A percentile compares a stretch with the other conserved stretches of the same genome.
Evolutionary conservation across 2,113 vertebrate genomes (phyloP).

Genomic region (Tretioscincus oriximinensis): DNA sequence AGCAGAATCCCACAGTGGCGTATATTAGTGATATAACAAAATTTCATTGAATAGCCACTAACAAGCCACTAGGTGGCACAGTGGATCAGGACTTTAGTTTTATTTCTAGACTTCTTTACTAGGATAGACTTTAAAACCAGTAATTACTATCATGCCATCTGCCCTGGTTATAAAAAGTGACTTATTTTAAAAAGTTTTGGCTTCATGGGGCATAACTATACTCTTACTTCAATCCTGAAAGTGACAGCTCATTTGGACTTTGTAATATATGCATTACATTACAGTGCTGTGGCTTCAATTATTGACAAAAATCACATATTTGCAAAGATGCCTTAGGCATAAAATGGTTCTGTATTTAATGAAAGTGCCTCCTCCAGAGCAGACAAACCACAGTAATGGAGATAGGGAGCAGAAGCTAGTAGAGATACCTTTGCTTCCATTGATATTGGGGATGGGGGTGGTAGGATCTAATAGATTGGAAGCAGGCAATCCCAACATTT

Average conservation of each 20-base stretch:
- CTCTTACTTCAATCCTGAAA: not conserved
- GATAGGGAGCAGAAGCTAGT: too few species aligned
- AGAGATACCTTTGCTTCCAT: too few species aligned
- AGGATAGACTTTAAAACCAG: not conserved
- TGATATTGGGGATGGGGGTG: too few species aligned
- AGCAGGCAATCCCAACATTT: too few species aligned
- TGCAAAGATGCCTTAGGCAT: too few species aligned
- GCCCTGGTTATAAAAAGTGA: not conserved
- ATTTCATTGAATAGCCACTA: not conserved
- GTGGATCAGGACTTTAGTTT: conserved; percentile 28
- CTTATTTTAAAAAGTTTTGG: not conserved
- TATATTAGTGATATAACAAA: not conserved
- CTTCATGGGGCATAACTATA: not conserved
- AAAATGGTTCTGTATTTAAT: too few species aligned
- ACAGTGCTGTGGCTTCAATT: not conserved
- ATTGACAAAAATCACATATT: too few species aligned
- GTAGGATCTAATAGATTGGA: too few species aligned
- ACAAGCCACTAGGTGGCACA: conserved; percentile 59
- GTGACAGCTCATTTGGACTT: not conserved
- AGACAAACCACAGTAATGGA: too few species aligned
- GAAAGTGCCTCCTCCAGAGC: too few species aligned
- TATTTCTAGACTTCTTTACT: not conserved
- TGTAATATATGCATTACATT: not conserved
- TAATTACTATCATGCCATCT: not conserved
- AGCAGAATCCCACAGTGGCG: not conserved